Evolutionary conservation across 2,113 vertebrate genomes (phyloP).

Genomic region (Sapayoa aenigma): DNA sequence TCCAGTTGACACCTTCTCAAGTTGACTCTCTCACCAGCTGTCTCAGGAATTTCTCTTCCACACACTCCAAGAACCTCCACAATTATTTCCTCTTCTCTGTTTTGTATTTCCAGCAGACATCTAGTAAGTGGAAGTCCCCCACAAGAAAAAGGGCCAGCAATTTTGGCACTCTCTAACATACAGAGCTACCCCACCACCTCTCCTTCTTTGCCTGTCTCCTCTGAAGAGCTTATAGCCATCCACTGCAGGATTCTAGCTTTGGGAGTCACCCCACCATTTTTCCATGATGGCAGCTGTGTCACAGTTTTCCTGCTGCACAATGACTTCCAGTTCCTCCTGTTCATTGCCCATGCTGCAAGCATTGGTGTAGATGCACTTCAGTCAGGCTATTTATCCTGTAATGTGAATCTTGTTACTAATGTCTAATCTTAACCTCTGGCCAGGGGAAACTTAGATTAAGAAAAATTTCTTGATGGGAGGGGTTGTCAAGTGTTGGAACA

Average conservation of each 20-base stretch:
- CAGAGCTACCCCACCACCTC: fast-evolving
- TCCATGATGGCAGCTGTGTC: background rate
- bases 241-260: background rate
- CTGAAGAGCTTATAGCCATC: background rate
- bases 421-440: background rate
- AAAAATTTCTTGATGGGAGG: background rate
- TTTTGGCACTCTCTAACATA: background rate
- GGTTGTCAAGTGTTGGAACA: background rate
- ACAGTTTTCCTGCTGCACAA: background rate
- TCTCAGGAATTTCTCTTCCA: background rate
- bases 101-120: background rate
- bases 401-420: background rate
- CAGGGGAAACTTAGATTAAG: background rate
- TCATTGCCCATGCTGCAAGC: background rate
- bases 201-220: background rate
- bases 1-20: background rate
- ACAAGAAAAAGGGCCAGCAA: background rate
- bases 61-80: background rate
- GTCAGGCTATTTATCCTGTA: background rate
- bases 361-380: background rate
- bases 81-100: background rate
- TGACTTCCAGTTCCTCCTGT: background rate
- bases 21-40: background rate
- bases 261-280: background rate
- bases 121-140: background rate